phyloP scores from a whole-genome alignment of 2,888 invertebrate genomes.

The Ditula angustiorana region DNA sequence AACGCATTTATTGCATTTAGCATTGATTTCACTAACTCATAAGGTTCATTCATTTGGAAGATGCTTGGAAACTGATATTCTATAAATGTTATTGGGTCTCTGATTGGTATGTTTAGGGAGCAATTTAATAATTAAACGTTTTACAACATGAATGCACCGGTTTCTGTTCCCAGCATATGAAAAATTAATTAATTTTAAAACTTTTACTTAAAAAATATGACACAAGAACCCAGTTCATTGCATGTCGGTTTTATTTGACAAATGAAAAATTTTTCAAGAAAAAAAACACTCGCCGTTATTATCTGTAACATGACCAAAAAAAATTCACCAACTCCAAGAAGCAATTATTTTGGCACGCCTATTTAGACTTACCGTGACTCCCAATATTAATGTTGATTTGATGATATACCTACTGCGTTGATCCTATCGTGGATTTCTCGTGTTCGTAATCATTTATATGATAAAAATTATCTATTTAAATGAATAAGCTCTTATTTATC shows the following conservation, averaged over 20 bases:
- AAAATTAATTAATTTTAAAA: background rate
- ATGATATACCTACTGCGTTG: conserved; percentile 66
- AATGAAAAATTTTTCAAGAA: conserved; percentile 9
- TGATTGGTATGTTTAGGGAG: background rate
- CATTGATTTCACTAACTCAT: background rate
- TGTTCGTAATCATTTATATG: background rate
- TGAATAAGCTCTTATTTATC: conserved; percentile 36
- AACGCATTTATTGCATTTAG: background rate
- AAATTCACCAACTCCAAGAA: conserved; percentile 67
- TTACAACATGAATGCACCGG: conserved; percentile 8
- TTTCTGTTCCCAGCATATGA: background rate
- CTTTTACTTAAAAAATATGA: background rate
- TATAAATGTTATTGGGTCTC: background rate
- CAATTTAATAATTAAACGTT: background rate
- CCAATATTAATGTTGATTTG: conserved; percentile 63
- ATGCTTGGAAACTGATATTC: conserved; percentile 12
- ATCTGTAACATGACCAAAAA: conserved; percentile 48
- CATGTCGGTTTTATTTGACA: conserved; percentile 6
- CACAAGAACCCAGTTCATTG: background rate
- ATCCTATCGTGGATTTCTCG: conserved; percentile 72
- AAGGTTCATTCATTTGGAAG: background rate
- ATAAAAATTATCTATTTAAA: conserved; percentile 19
- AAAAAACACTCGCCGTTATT: conserved; percentile 16
- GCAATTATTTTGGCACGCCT: conserved; percentile 78
- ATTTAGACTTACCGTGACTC: conserved; percentile 75